These are phyloP conservation scores for Poeciliopsis prolifica DNA, from an alignment of 2,113 vertebrate species.

Conservation along the genomic window DNA sequence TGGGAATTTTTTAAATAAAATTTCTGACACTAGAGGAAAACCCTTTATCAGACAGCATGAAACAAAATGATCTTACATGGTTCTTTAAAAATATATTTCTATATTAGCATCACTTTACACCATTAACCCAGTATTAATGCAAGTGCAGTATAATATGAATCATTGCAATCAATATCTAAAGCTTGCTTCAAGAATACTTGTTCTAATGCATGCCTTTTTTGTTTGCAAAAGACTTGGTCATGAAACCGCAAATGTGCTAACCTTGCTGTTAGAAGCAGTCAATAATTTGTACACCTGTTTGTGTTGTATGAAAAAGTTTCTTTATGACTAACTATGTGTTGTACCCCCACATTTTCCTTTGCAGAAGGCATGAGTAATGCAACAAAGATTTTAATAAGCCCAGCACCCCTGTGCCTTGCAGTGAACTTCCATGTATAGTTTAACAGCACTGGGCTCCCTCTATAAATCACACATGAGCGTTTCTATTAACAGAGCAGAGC, in stretches of 20 bases:
- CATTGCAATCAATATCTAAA: neutral
- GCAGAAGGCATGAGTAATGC: slow-evolving; percentile 56
- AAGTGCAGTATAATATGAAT: neutral
- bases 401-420: slow-evolving; percentile 40
- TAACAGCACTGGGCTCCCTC: slow-evolving; percentile 49
- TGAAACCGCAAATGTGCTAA: neutral
- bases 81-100: neutral
- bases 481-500: slow-evolving; percentile 28
- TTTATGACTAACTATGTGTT: neutral
- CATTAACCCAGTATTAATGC: neutral
- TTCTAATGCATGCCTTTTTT: neutral
- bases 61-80: neutral
- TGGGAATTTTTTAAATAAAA: no score
- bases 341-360: slow-evolving; percentile 15
- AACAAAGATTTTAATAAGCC: slow-evolving; percentile 55
- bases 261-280: neutral
- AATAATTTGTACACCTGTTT: slow-evolving; percentile 18
- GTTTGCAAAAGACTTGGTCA: neutral
- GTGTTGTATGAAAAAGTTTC: neutral
- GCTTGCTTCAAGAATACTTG: neutral
- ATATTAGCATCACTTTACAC: neutral
- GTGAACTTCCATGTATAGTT: slow-evolving; percentile 54
- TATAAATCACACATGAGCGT: slow-evolving; percentile 69
- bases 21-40: neutral
- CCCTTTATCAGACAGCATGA: neutral